Evolutionary conservation across 2,888 invertebrate species (phyloP).

Genomic region (Cerastoderma edule): DNA sequence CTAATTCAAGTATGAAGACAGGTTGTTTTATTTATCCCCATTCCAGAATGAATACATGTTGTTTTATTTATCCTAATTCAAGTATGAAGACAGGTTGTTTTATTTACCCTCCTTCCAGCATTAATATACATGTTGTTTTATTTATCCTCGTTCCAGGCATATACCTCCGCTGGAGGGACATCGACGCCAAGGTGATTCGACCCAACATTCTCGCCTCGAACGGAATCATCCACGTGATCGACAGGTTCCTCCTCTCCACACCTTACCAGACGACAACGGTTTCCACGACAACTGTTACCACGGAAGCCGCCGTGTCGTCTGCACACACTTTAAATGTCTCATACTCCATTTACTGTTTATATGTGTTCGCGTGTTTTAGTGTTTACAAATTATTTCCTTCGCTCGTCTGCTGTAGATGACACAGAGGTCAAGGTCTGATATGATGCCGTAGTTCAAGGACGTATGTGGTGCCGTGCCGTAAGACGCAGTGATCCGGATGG

Average conservation of each 20-base stretch:
- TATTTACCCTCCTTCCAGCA: not conserved
- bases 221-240: constrained; percentile 76
- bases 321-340: not conserved
- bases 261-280: constrained; percentile 61
- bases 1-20: too few species aligned
- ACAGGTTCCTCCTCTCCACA: constrained; percentile 67
- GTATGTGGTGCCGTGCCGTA: too few species aligned
- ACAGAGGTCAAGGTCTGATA: too few species aligned
- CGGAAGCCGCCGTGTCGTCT: constrained; percentile 11
- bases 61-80: too few species aligned
- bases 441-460: too few species aligned
- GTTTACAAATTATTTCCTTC: constrained; percentile 1
- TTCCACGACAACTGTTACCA: constrained; percentile 9
- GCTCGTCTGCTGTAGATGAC: constrained; percentile 8
- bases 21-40: too few species aligned
- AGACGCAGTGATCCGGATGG: too few species aligned
- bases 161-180: constrained; percentile 65
- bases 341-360: not conserved
- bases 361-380: not conserved
- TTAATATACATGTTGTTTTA: not conserved
- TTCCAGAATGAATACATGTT: too few species aligned
- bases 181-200: constrained; percentile 66
- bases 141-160: constrained; percentile 60
- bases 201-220: constrained; percentile 73
- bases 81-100: too few species aligned